Base-by-base conservation (phyloP, 2,797 vertebrate genomes). In the Telmatherina bonti region DNA sequence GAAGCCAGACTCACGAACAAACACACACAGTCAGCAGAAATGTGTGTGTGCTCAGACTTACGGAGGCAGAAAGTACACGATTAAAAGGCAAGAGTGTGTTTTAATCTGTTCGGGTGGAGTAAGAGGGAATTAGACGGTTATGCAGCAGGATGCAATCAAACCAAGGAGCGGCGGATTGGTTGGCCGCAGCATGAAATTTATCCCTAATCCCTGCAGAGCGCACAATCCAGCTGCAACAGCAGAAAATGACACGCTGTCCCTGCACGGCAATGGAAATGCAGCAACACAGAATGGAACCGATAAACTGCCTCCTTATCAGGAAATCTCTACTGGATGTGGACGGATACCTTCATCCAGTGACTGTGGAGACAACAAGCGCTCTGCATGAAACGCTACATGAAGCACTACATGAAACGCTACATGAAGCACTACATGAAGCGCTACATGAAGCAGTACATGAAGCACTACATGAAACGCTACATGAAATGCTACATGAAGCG, bases 71-170 rank as follows among this genome's bases (percentile, higher is more conserved):
- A 72, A 72, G 27, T 41, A 61, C 56, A 53, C 53, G 78, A 81
- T 69, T 76, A 76, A 72, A 60, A 69, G 69, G 55, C 54, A 53
- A 35, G 22, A 30, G 41, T 35, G 69, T 52, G 33, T 55, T 62
- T 77, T 81, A 76, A 81, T 86, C 76, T 29, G 29, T 57, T 15
- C 15, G 2, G 38, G 64, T 26, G 24, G 49, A 59, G n/a, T 63
- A 61, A 61, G 29, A 70, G 45, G 11, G 63, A 69, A 70, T 52
- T 29, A n/a, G 26, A 47, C 49, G 63, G 71, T 52, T 61, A 13
- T 38, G 56, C 67, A 68, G 74, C 52, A 47, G 51, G 62, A 24
- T 79, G 51, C 33, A 33, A 16, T 75, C 66, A 66, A 57, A 68
- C 29, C 9, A 26, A 22, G 9, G 18, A 11, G 43, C 45, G 1